These are phyloP conservation scores for Drosophila kepulauana DNA, from an alignment of 1,140 invertebrate species.

Conservation along the genomic window DNA sequence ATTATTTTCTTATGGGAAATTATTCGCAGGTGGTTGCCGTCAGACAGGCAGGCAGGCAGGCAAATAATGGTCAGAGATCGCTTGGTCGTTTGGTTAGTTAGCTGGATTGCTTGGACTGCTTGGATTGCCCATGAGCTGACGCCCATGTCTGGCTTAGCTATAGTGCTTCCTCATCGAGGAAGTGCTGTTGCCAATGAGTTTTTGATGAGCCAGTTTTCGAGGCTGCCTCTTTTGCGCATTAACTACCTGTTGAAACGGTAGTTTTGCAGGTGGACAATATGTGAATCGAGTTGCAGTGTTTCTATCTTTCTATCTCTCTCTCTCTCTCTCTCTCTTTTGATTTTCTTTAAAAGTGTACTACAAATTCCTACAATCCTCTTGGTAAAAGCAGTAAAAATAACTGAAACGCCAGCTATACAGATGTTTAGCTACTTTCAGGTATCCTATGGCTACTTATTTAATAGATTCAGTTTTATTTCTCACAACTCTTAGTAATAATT, in stretches of 20 bases:
- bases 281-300: neutral
- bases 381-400: too few relatives aligned
- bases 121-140: constrained; percentile 33
- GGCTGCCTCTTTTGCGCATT: constrained; percentile 12
- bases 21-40: constrained; percentile 77
- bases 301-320: too few relatives aligned
- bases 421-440: too few relatives aligned
- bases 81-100: constrained; percentile 29
- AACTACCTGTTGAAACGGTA: constrained; percentile 19
- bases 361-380: too few relatives aligned
- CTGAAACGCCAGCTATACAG: too few relatives aligned
- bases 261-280: neutral
- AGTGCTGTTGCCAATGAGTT: constrained; percentile 41
- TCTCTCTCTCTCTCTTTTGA: too few relatives aligned
- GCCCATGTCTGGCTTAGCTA: constrained; percentile 33
- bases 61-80: constrained; percentile 41
- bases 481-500: too few relatives aligned
- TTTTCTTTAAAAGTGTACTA: too few relatives aligned
- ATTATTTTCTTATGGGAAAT: constrained; percentile 53
- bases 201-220: constrained; percentile 34
- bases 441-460: too few relatives aligned
- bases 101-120: constrained; percentile 21
- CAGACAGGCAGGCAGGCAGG: constrained; percentile 40
- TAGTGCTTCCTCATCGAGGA: constrained; percentile 43
- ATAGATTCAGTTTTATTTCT: too few relatives aligned